phyloP scores from a whole-genome alignment of 1,140 invertebrate species.

The Bombus superbus region DNA sequence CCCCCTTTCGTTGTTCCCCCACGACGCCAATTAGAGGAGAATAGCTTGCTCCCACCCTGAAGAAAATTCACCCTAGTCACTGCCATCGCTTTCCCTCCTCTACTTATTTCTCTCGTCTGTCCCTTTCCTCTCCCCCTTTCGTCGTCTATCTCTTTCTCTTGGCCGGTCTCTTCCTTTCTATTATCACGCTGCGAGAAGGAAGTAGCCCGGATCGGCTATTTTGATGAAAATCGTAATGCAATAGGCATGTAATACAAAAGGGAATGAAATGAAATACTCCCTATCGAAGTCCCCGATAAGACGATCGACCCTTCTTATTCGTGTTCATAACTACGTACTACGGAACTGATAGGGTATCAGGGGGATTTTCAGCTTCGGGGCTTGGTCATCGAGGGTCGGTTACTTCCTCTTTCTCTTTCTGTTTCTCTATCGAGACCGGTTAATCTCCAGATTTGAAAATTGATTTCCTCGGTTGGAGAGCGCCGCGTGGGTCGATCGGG shows the following conservation, averaged over 20 bases:
- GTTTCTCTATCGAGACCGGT: constrained; percentile 52
- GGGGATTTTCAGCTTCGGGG: constrained; percentile 41
- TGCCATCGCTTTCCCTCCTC: constrained; percentile 2
- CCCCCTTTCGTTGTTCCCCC: constrained; percentile 52
- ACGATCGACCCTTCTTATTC: constrained; percentile 68
- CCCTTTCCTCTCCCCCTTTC: constrained; percentile 7
- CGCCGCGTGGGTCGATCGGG: neutral
- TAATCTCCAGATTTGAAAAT: constrained; percentile 68
- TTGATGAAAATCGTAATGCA: constrained; percentile 82
- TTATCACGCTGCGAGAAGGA: constrained; percentile 66
- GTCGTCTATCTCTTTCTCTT: too few species aligned
- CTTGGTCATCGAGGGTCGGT: constrained; percentile 29
- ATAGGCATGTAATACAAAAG: constrained; percentile 79
- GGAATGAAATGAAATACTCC: constrained; percentile 64
- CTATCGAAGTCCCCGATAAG: constrained; percentile 67
- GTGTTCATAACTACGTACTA: constrained; percentile 66
- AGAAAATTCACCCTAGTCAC: constrained; percentile 9
- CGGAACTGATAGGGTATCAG: constrained; percentile 55
- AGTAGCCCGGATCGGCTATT: constrained; percentile 58
- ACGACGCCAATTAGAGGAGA: constrained; percentile 75
- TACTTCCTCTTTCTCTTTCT: too few species aligned
- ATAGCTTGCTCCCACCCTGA: constrained; percentile 45
- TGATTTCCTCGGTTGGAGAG: constrained; percentile 47
- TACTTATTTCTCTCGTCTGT: neutral
- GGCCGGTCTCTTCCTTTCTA: constrained; percentile 39